Percentiles rank a stretch among this genome's conserved stretches.
Evolutionary conservation across 2,797 vertebrate genomes (phyloP).

Genomic region (Morelia viridis): DNA sequence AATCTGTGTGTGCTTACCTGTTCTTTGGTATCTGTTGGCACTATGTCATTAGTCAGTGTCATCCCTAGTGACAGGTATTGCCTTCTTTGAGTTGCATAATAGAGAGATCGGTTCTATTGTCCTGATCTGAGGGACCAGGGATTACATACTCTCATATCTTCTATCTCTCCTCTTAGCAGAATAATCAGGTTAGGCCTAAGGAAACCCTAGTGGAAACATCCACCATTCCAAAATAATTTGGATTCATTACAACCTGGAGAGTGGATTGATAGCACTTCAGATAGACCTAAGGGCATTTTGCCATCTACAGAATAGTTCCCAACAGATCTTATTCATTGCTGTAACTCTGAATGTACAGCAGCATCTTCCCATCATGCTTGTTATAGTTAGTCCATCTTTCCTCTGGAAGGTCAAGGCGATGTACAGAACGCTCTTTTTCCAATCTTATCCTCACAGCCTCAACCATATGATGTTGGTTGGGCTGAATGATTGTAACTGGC

Average conservation of each 20-base stretch:
- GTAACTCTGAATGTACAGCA: background rate
- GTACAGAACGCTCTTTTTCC: background rate
- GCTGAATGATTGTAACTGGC: background rate
- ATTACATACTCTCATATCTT: background rate
- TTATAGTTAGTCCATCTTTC: background rate
- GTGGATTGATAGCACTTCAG: background rate
- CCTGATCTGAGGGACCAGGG: background rate
- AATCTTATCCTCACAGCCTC: background rate
- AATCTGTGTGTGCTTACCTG: background rate
- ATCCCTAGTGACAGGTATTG: background rate
- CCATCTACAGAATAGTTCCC: background rate
- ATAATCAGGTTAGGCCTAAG: background rate
- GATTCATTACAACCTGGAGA: background rate
- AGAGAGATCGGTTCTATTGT: background rate
- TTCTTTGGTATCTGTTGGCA: background rate
- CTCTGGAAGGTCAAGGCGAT: background rate
- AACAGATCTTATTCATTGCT: background rate
- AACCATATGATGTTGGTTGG: background rate
- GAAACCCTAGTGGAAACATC: background rate
- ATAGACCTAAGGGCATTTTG: background rate
- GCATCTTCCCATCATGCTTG: background rate
- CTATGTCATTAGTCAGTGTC: background rate
- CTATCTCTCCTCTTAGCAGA: background rate
- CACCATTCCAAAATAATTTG: background rate
- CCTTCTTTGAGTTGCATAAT: background rate